Percentiles rank a stretch among this genome's conserved stretches.
Evolutionary conservation across 2,113 vertebrate species (phyloP).

Genomic region (Cnemophilus loriae): DNA sequence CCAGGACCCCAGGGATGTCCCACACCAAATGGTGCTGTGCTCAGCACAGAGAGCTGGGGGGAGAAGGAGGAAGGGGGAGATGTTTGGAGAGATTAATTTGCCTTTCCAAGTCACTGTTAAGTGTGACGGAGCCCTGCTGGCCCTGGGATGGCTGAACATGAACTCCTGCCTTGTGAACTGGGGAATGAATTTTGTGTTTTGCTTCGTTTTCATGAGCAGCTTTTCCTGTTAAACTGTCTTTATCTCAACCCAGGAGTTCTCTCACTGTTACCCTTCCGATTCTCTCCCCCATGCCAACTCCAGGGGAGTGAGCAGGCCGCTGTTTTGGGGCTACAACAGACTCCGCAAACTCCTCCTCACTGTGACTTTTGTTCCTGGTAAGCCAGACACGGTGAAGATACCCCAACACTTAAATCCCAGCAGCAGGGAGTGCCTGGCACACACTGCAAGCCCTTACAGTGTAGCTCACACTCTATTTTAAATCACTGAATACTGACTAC

Average conservation of each 20-base stretch:
- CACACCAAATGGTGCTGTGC: neutral
- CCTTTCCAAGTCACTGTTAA: neutral
- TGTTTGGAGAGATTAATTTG: neutral
- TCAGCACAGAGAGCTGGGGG: neutral
- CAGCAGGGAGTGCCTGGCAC: neutral
- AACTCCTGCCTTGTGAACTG: neutral
- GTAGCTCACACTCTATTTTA: neutral
- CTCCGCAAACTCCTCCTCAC: neutral
- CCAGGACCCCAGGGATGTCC: neutral
- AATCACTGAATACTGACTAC: neutral
- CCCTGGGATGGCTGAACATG: neutral
- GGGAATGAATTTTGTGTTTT: neutral
- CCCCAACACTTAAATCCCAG: fast-evolving
- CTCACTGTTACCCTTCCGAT: no score
- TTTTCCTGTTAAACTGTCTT: neutral
- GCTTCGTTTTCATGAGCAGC: neutral
- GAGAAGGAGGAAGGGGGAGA: neutral
- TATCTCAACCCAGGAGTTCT: neutral
- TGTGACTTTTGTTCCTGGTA: neutral
- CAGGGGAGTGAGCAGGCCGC: fast-evolving
- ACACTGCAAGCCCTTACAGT: fast-evolving
- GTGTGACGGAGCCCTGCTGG: neutral
- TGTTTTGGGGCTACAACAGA: neutral
- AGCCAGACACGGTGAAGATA: neutral
- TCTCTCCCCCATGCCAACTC: fast-evolving